Conservation (phyloP, 1,140 invertebrate genomes). For the Drosophila arawakana region DNA sequence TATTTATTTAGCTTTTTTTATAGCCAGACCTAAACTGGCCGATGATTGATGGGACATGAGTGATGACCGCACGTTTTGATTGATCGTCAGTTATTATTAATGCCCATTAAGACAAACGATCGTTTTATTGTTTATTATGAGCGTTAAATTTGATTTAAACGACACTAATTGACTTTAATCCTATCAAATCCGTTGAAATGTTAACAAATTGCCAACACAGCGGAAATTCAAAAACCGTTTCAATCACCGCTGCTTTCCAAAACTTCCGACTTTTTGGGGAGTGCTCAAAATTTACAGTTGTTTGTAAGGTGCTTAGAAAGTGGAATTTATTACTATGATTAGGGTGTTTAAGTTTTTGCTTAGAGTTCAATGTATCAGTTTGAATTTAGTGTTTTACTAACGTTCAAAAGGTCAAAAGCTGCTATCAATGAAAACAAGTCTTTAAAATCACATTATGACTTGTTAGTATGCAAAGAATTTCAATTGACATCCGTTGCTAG, state of each 20-base stretch:
- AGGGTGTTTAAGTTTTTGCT: too few species aligned
- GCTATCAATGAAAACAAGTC: conserved; percentile 59
- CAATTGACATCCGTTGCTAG: conserved; percentile 19
- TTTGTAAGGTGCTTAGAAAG: not conserved
- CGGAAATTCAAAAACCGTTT: conserved; percentile 16
- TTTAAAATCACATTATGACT: conserved; percentile 42
- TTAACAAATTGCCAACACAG: conserved; percentile 52
- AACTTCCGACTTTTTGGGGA: conserved; percentile 34
- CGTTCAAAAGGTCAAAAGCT: conserved; percentile 64
- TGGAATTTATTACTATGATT: not conserved
- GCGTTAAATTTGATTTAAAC: conserved; percentile 73
- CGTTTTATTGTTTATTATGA: conserved; percentile 71
- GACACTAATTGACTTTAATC: conserved; percentile 70
- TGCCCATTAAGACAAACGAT: conserved; percentile 66
- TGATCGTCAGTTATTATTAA: conserved; percentile 65
- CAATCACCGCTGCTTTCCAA: conserved; percentile 20
- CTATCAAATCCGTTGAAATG: conserved; percentile 55
- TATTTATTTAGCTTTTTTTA: conserved; percentile 7
- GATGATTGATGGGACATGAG: conserved; percentile 56
- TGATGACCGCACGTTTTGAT: conserved; percentile 48
- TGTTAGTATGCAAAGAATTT: conserved; percentile 78
- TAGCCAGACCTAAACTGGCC: conserved; percentile 30
- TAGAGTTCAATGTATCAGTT: not conserved
- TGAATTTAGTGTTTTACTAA: conserved; percentile 6
- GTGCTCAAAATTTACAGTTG: too few species aligned